These are phyloP conservation scores for Taenioides sp. DNA, from an alignment of 2,797 vertebrate genomes.

Conservation along the genomic window DNA sequence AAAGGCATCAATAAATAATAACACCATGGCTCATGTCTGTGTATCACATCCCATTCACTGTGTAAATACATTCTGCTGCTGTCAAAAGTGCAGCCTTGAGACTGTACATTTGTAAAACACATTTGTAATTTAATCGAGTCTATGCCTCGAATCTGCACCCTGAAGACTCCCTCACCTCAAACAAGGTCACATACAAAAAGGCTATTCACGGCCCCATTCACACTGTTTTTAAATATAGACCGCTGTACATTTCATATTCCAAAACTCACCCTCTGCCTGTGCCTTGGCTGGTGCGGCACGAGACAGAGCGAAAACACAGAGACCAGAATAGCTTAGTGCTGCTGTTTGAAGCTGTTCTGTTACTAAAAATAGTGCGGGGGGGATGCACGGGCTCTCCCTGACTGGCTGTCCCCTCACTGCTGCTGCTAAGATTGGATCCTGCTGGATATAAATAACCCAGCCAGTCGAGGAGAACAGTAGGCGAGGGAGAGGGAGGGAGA, in stretches of 20 bases:
- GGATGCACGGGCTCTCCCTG: slow-evolving; percentile 72
- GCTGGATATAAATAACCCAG: slow-evolving; percentile 76
- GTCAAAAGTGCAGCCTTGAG: slow-evolving; percentile 3
- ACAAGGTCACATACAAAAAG: slow-evolving; percentile 19
- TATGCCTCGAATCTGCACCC: background rate
- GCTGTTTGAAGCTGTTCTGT: slow-evolving; percentile 62
- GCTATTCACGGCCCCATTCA: slow-evolving; percentile 21
- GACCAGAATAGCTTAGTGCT: slow-evolving; percentile 73
- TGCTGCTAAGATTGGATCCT: slow-evolving; percentile 78
- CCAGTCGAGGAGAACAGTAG: slow-evolving; percentile 29
- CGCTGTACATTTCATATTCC: slow-evolving; percentile 11
- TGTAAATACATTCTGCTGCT: background rate
- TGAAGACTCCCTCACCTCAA: slow-evolving; percentile 13
- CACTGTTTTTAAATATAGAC: slow-evolving; percentile 15
- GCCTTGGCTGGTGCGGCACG: slow-evolving; percentile 35
- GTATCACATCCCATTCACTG: background rate
- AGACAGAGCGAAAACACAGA: slow-evolving; percentile 31
- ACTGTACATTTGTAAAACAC: background rate
- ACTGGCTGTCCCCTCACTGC: slow-evolving; percentile 65
- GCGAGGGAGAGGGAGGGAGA: background rate
- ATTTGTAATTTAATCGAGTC: slow-evolving; percentile 2
- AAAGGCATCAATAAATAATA: background rate
- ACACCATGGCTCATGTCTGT: no score
- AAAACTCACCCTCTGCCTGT: slow-evolving; percentile 15
- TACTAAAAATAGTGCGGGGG: slow-evolving; percentile 76